Percentiles rank a stretch among this genome's conserved stretches.
These are phyloP conservation scores for Cryptoblepharus egeriae DNA, from an alignment of 2,797 vertebrate species.

Conservation along the genomic window DNA sequence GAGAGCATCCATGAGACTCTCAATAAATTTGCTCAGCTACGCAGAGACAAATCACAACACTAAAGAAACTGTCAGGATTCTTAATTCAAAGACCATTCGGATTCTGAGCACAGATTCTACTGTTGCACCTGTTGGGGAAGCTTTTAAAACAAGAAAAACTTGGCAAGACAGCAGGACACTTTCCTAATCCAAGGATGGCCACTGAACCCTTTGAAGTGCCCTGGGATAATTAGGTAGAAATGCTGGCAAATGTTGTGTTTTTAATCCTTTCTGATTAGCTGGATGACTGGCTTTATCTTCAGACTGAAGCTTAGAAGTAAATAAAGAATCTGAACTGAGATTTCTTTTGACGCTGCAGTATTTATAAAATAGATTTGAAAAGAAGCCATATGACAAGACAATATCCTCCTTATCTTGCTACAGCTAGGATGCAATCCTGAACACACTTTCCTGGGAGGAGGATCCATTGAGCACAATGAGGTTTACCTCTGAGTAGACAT, in stretches of 20 bases:
- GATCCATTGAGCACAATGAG: no score
- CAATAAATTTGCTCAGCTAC: not conserved
- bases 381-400: not conserved
- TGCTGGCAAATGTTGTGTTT: constrained; percentile 26
- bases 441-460: no score
- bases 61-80: constrained; percentile 24
- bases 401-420: not conserved
- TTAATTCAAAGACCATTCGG: constrained; percentile 39
- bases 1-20: constrained; percentile 20
- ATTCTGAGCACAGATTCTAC: constrained; percentile 27
- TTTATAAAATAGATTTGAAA: not conserved
- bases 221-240: constrained; percentile 43
- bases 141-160: constrained; percentile 36
- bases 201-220: constrained; percentile 32
- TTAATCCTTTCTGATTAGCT: constrained; percentile 23
- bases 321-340: not conserved
- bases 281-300: not conserved
- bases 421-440: no score
- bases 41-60: not conserved
- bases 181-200: constrained; percentile 55
- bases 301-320: constrained; percentile 46
- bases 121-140: constrained; percentile 32
- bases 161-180: constrained; percentile 49
- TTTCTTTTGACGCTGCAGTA: not conserved
- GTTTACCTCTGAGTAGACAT: no score